Base-by-base conservation (phyloP, 2,888 invertebrate species). In the Lasioglossum leucozonium region DNA sequence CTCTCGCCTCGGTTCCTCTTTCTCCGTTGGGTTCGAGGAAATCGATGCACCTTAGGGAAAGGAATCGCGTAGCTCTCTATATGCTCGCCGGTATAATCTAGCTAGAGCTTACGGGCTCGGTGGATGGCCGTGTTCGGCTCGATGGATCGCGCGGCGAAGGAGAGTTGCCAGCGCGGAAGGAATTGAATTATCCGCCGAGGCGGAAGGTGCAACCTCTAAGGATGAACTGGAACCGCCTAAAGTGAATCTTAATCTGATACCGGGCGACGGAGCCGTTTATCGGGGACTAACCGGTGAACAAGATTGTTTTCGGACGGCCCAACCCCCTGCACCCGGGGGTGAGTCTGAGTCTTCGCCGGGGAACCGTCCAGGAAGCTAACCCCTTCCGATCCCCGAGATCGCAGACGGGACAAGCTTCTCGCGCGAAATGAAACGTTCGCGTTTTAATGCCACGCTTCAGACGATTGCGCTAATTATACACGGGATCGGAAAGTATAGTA, bases 121-220 rank as follows among this genome's bases (percentile, higher is more conserved):
- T 84, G 81, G 78, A 58, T 87, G 85, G 79, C 69, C 82, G 75
- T 79, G 83, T 77, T 84, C 79, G 85, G 58, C 75, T 67, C 79
- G 86, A 71, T 81, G 87, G 86, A 82, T 87, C 84, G 76, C 84
- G 82, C 82, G 89, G 85, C 82, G 91, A 83, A 88, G 88, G 89
- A 89, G 88, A 91, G 91, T 91, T 91, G 88, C 87, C 91, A 85
- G 91, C 91, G 92, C 93, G 93, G 93, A 94, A 94, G 94, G 93
- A 95, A 95, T 95, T 94, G 93, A 94, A 95, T 95, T 95, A 95
- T 94, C 94, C 93, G 94, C 92, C 93, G 93, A 91, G 92, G 92
- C 94, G 94, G 93, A 95, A 94, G 94, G 94, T 94, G 93, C 92
- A 93, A 91, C 94, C 93, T 90, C 92, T 89, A 88, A 88, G 88